Base-by-base conservation (phyloP, 30 jellyfish, hydroid and myxozoan genomes). In the Rhopilema esculentum region DNA sequence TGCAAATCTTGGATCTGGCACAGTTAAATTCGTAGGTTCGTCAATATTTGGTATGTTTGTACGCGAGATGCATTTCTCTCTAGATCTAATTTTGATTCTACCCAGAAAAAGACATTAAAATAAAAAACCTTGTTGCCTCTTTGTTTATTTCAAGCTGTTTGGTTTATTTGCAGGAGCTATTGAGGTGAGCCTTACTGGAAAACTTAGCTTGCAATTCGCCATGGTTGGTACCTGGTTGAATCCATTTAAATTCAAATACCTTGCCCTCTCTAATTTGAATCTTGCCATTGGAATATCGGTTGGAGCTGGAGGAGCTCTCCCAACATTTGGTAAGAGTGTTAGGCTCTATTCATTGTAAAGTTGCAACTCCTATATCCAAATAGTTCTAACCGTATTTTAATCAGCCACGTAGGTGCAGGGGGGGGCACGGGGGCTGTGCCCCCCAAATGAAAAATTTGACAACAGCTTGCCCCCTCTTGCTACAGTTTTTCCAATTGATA, bases 121-220 rank as follows among this genome's bases (percentile, higher is more conserved):
- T n/a, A n/a, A n/a, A n/a, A n/a, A n/a, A n/a, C n/a, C n/a, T n/a
- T n/a, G n/a, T n/a, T n/a, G n/a, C n/a, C n/a, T n/a, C n/a, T n/a
- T n/a, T 23, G 51, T 6, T 7, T 7, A 18, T 4, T 69, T 69
- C 53, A 69, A 23, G 51, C 8, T 69, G 80, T 24, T 66, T 8
- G 23, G 26, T 66, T 15, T 16, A 16, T 29, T 85, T 40, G 23
- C 26, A 86, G 95, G 95, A 73, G 95, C 95, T 12, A 86, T 86
- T 61, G 89, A 75, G 83, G 77, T 86, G 1, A 68, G 95, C 27
- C 48, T 86, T 33, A 74, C 95, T 73, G 95, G 95, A 17, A 68
- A 73, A 50, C 84, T 86, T 17, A 76, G 76, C 40, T 16, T 86
- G 18, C 83, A 75, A 18, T 62, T 77, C 67, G 76, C 57, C 26